A percentile compares a stretch with the other conserved stretches of the same genome.
These are phyloP conservation scores for Pogonocichla stellata DNA, from an alignment of 2,113 vertebrate genomes.

Conservation along the genomic window DNA sequence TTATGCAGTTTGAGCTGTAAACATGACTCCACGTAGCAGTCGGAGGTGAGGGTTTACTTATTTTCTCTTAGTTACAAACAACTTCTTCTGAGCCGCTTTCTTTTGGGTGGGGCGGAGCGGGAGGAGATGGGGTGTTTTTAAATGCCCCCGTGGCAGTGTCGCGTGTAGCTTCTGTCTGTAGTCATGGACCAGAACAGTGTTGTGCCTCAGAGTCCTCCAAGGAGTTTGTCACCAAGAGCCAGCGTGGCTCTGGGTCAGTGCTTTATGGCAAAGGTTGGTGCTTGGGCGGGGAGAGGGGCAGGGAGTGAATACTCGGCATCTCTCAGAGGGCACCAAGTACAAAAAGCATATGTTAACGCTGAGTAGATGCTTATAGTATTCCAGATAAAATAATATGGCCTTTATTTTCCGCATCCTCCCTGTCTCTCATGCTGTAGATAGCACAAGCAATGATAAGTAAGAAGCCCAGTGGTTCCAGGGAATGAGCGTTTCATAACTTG, in stretches of 20 bases:
- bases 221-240: neutral
- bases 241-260: accelerated
- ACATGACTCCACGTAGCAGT: accelerated
- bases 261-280: neutral
- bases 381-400: neutral
- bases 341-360: neutral
- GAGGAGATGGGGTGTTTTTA: neutral
- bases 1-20: too few species aligned
- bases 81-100: neutral
- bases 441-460: neutral
- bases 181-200: accelerated
- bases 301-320: accelerated
- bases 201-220: neutral
- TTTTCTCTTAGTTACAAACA: accelerated
- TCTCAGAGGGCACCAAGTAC: accelerated
- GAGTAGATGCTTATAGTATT: neutral
- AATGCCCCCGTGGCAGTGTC: too few species aligned
- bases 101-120: neutral
- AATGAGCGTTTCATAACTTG: accelerated
- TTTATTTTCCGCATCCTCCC: neutral
- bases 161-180: accelerated
- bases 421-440: neutral
- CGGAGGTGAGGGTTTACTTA: neutral
- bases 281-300: neutral
- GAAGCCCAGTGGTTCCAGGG: neutral